Evolutionary conservation across 1,140 invertebrate species (phyloP), one percentile per base, ranked within the genome.

Genomic region (Thalassaphorura encarpata): DNA sequence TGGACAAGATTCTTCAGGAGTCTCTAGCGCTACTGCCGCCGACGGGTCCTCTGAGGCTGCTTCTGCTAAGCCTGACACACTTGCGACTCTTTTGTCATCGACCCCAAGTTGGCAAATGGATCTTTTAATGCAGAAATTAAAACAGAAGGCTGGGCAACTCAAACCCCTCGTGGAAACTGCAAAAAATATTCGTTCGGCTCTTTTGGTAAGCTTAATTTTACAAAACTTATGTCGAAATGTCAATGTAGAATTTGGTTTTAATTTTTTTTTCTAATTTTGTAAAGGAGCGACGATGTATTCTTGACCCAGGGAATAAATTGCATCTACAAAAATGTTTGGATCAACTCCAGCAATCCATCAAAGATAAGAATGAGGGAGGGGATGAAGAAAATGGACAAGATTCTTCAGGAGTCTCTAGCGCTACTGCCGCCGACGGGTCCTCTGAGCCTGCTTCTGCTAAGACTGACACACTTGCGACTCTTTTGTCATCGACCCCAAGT

Each of bases 331-430:
- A 86, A 73, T 92, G 88, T 70, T 73, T 97, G 43, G 91, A 97
- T 69, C 86, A 85, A 39, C 73, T 97, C 54, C 92, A 97, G 69
- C 86, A 93, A 69, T 89, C 87, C 29, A 94, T 97, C 56, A 93
- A 92, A 80, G 87, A 94, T 0, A 87, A 84, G n/a, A n/a, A n/a
- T n/a, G n/a, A n/a, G n/a, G n/a, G n/a, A n/a, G n/a, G n/a, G n/a
- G n/a, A n/a, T n/a, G n/a, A n/a, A n/a, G n/a, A n/a, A n/a, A n/a
- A n/a, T n/a, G n/a, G n/a, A n/a, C n/a, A n/a, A n/a, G n/a, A n/a
- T n/a, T n/a, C n/a, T n/a, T n/a, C n/a, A n/a, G n/a, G n/a, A n/a
- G n/a, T n/a, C n/a, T n/a, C n/a, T n/a, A n/a, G n/a, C n/a, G n/a
- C n/a, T n/a, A n/a, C n/a, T n/a, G n/a, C n/a, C n/a, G n/a, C n/a